These are phyloP conservation scores for Trochalopteron elliotii DNA, from an alignment of 2,113 vertebrate genomes.

Conservation along the genomic window DNA sequence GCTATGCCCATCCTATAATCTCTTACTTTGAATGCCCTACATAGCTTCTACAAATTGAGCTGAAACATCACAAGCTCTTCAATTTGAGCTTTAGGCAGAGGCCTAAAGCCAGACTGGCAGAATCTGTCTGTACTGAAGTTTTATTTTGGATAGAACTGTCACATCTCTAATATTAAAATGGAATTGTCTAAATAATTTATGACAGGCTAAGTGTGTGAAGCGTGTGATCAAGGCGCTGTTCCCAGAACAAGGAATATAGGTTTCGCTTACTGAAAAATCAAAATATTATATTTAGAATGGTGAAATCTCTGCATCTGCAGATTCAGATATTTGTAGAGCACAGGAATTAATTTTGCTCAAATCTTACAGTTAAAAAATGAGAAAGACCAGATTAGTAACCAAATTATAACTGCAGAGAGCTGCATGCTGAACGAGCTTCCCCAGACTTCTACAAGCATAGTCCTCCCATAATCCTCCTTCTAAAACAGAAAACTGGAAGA, in stretches of 20 bases:
- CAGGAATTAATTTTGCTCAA: not conserved
- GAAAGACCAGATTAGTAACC: not conserved
- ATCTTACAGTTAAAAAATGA: not conserved
- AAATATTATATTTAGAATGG: not conserved
- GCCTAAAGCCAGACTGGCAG: not conserved
- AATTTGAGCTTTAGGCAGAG: not conserved
- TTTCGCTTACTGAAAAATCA: not conserved
- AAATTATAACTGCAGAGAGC: not conserved
- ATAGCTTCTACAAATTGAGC: not conserved
- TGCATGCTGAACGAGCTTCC: not conserved
- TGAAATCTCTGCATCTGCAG: not conserved
- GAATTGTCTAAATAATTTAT: slow-evolving; percentile 2
- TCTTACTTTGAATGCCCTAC: not conserved
- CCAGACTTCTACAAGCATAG: not conserved
- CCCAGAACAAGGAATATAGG: not conserved
- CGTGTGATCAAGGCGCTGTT: not conserved
- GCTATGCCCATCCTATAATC: not conserved
- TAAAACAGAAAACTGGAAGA: not conserved
- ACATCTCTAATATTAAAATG: not conserved
- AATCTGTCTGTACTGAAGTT: not conserved
- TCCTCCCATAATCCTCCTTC: not conserved
- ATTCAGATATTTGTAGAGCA: not conserved
- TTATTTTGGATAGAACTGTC: not conserved
- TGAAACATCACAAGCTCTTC: not conserved
- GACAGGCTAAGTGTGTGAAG: not conserved